Evolutionary conservation across 37 sponge, comb jelly and placozoan genomes (phyloP).

Genomic region (Crambe crambe): DNA sequence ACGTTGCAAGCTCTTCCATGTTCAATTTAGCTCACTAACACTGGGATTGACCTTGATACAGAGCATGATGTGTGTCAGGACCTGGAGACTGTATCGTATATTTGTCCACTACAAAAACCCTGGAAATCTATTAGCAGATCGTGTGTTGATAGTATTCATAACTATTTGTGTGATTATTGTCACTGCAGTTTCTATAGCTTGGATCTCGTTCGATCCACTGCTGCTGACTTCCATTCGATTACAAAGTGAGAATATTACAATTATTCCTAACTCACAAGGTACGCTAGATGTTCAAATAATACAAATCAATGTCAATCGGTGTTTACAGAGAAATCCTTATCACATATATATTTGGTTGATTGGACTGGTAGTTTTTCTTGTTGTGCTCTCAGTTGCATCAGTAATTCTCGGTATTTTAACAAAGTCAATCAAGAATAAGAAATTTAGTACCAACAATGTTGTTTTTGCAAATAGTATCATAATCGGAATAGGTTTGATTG

Average conservation of each 20-base stretch:
- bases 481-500: no score
- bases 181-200: neutral
- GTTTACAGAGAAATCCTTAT: no score
- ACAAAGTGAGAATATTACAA: no score
- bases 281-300: no score
- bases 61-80: neutral
- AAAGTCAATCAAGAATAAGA: neutral
- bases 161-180: neutral
- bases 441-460: neutral
- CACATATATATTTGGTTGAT: no score
- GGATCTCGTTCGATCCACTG: neutral
- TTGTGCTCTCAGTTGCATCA: no score
- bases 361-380: no score
- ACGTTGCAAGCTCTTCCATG: neutral
- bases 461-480: no score
- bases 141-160: neutral
- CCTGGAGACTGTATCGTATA: constrained; percentile 30
- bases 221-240: no score
- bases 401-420: no score
- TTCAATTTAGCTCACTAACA: neutral
- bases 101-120: constrained; percentile 26
- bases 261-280: no score
- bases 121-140: constrained; percentile 6
- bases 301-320: no score
- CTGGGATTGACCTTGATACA: neutral